Base-by-base conservation (phyloP, 2,113 vertebrate species). In the Orycteropus afer region DNA sequence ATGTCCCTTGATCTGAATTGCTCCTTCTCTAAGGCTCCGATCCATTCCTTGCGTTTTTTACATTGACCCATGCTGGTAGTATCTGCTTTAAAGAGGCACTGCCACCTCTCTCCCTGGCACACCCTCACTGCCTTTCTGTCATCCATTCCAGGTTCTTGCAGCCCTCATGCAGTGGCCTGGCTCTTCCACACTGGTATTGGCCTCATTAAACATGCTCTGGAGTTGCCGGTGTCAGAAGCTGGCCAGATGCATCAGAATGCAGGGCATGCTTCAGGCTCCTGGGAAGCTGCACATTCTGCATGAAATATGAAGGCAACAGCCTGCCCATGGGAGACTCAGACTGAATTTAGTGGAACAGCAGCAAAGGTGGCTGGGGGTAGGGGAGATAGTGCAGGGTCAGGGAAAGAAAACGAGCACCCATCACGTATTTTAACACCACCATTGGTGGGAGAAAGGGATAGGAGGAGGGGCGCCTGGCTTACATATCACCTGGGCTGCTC, bases 231-330 rank as follows among this genome's bases (percentile, higher is more conserved):
- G 40, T 77, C 78, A 81, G 34, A 91, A 69, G 79, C 94, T 37
- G 9, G 55, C 74, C 47, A 73, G 34, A 14, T 53, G 82, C 95
- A 96, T 97, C 96, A 96, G 95, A 91, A 97, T 97, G 96, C 97
- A 96, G 92, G 83, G 85, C 96, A 95, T 80, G 95, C 95, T 71
- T 92, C 55, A 1, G 89, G 90, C 53, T 81, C 96, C 67, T 32
- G 94, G 96, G 97, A 95, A 94, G 95, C 95, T 90, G 95, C 74
- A 34, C 95, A 83, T 92, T 95, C 92, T 0, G 86, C 94, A 90
- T 95, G 95, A 97, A 97, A 74, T 59, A 84, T 97, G 95, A 97
- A 94, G 96, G 96, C 83, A 95, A 25, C 53, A 84, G 78, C 57
- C 37, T 55, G 95, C 67, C 57, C 92, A 34, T 51, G 95, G 93